Percentiles rank a stretch among this genome's conserved stretches.
phyloP scores from a whole-genome alignment of 2,797 vertebrate genomes.

The Liparis tanakae region DNA sequence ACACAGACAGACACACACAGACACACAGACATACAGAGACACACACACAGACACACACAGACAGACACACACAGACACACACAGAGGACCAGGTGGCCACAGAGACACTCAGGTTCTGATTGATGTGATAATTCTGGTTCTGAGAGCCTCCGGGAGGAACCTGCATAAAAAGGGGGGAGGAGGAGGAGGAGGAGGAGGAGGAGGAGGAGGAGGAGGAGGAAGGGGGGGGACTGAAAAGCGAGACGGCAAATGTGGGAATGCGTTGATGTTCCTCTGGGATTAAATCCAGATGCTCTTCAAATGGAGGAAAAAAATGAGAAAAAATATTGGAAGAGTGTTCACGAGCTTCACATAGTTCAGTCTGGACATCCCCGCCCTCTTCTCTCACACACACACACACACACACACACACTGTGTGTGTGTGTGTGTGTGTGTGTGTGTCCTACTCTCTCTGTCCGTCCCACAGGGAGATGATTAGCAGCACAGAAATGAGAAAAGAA shows the following conservation, averaged over 20 bases:
- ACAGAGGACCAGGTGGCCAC: conserved; percentile 55
- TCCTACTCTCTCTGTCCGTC: conserved; percentile 17
- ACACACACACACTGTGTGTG: neutral
- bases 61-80: conserved; percentile 28
- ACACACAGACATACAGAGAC: conserved; percentile 37
- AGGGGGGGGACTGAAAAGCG: conserved; percentile 27
- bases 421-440: too few species aligned
- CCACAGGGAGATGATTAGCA: conserved; percentile 31
- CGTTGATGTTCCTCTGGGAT: conserved; percentile 31
- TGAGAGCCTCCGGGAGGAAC: conserved; percentile 60
- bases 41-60: too few species aligned
- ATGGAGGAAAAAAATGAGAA: conserved; percentile 8
- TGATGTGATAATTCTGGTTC: conserved; percentile 78
- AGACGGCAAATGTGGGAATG: conserved; percentile 47
- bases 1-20: too few species aligned
- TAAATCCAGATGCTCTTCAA: conserved; percentile 15
- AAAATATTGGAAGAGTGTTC: conserved; percentile 18
- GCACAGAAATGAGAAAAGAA: neutral
- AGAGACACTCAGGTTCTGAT: conserved; percentile 63
- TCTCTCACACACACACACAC: neutral
- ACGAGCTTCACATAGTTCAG: conserved; percentile 20
- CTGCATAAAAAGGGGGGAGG: conserved; percentile 17
- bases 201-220: neutral
- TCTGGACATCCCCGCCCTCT: neutral
- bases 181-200: neutral